These are phyloP conservation scores for Melanotaenia maccullochi DNA, from an alignment of 2,797 vertebrate species.

Conservation along the genomic window DNA sequence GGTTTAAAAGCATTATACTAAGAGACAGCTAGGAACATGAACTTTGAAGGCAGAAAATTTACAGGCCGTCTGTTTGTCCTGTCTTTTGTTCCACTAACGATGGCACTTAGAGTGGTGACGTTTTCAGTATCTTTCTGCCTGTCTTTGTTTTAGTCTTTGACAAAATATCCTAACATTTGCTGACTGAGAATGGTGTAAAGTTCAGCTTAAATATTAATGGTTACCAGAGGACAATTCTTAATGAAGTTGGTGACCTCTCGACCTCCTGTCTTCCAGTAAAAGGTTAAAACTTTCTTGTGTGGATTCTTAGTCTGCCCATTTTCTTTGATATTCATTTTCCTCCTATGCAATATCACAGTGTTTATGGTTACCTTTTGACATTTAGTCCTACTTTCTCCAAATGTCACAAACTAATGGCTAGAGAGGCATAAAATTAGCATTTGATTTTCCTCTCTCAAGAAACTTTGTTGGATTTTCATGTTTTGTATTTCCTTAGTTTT, in stretches of 20 bases:
- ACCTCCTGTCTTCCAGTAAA: background rate
- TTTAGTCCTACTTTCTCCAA: background rate
- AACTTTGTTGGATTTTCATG: background rate
- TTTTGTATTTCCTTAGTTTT: background rate
- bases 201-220: constrained; percentile 11
- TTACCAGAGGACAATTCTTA: background rate
- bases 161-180: background rate
- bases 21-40: constrained; percentile 14
- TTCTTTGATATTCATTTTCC: background rate
- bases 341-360: constrained; percentile 1
- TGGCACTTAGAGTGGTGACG: background rate
- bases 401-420: background rate
- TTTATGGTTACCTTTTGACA: background rate
- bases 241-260: background rate
- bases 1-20: constrained; percentile 21
- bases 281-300: background rate
- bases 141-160: background rate
- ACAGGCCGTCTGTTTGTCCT: constrained; percentile 3
- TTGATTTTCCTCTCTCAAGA: background rate
- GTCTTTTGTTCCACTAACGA: constrained; percentile 9
- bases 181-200: background rate
- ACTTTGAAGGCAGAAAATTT: constrained; percentile 8
- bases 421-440: background rate
- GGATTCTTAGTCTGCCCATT: background rate
- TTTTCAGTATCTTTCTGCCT: background rate